Percentiles rank a stretch among this genome's conserved stretches.
Conservation (phyloP, 1,140 invertebrate species). For the Tribolium castaneum region DNA sequence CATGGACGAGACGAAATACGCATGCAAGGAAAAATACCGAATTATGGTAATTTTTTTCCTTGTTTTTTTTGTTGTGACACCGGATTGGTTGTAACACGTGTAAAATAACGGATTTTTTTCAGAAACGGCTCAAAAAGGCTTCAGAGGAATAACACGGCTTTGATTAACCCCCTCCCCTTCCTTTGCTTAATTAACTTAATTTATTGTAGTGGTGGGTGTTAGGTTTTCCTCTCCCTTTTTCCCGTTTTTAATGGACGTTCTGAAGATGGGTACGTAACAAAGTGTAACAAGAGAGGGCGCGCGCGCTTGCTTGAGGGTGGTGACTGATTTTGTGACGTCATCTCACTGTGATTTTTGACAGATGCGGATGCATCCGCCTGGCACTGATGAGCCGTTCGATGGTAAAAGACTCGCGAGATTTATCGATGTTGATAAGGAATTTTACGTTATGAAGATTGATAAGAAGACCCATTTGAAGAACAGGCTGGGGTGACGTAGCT, state of each 20-base stretch:
- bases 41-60: constrained; percentile 78
- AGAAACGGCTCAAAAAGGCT: constrained; percentile 60
- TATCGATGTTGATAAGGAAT: constrained; percentile 63
- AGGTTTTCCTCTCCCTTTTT: constrained; percentile 1
- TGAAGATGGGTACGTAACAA: constrained; percentile 21
- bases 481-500: neutral
- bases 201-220: constrained; percentile 10
- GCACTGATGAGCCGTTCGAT: constrained; percentile 68
- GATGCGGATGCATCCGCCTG: constrained; percentile 75
- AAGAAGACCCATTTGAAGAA: constrained; percentile 14
- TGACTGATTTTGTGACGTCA: constrained; percentile 1
- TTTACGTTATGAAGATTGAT: constrained; percentile 56
- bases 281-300: constrained; percentile 12
- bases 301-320: constrained; percentile 4
- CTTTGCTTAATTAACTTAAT: neutral
- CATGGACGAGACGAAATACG: constrained; percentile 83
- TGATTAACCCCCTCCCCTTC: constrained; percentile 6
- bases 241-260: neutral
- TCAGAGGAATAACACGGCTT: constrained; percentile 56
- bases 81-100: neutral
- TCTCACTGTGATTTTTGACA: constrained; percentile 62
- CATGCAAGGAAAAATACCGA: constrained; percentile 84
- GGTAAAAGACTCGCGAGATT: constrained; percentile 66
- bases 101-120: constrained; percentile 54
- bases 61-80: neutral